These are phyloP conservation scores for Anhinga anhinga DNA, from an alignment of 2,113 vertebrate species.

Conservation along the genomic window DNA sequence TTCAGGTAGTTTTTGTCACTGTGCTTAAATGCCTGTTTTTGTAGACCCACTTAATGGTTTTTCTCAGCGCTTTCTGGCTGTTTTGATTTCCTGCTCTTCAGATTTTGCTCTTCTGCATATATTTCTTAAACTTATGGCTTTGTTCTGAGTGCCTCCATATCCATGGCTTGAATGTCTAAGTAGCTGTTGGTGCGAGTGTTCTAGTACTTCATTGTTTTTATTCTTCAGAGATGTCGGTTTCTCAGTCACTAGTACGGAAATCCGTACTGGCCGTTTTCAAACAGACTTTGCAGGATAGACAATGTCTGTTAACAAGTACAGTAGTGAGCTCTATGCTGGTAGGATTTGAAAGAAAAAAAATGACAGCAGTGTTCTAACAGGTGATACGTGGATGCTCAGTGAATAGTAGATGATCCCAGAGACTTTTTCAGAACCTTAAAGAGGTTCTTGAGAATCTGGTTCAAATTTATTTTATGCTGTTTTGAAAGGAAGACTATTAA, in stretches of 20 bases:
- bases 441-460: neutral
- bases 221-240: neutral
- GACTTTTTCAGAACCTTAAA: neutral
- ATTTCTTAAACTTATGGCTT: neutral
- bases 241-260: neutral
- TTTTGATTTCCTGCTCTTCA: neutral
- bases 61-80: neutral
- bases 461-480: neutral
- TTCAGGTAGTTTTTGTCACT: neutral
- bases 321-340: neutral
- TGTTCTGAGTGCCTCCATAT: neutral
- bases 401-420: neutral
- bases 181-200: neutral
- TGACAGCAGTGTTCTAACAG: neutral
- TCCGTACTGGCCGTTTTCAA: neutral
- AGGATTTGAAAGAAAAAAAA: neutral
- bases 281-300: neutral
- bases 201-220: neutral
- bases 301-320: neutral
- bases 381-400: neutral
- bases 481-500: neutral
- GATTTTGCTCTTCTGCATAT: neutral
- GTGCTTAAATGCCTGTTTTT: neutral
- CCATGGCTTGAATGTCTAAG: neutral
- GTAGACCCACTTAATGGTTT: neutral